Percentiles rank a stretch among this genome's conserved stretches.
Evolutionary conservation across 2,113 vertebrate genomes (phyloP).

Genomic region (Aegotheles bennettii): DNA sequence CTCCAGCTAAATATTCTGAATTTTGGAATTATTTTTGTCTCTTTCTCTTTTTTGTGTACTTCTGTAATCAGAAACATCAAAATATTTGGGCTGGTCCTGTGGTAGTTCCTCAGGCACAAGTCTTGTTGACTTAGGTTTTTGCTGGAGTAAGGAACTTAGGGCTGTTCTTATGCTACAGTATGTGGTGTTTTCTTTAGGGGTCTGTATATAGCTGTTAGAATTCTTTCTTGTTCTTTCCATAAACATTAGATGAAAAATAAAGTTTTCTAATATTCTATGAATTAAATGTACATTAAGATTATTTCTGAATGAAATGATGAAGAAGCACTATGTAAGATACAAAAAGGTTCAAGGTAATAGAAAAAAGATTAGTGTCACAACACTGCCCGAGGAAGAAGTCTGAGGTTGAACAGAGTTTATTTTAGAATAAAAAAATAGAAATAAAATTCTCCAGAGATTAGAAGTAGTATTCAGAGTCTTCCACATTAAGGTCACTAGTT

Average conservation of each 20-base stretch:
- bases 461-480: neutral
- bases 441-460: neutral
- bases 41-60: neutral
- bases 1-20: neutral
- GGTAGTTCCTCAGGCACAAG: neutral
- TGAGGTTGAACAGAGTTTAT: neutral
- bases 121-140: neutral
- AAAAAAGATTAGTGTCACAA: neutral
- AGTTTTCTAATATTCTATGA: neutral
- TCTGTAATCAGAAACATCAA: neutral
- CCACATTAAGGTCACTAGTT: conserved; percentile 35
- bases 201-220: neutral
- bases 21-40: neutral
- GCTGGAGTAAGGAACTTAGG: neutral
- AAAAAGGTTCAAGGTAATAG: neutral
- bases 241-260: neutral
- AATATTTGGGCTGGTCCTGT: neutral
- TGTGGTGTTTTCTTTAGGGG: neutral
- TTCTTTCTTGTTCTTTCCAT: neutral
- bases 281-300: neutral
- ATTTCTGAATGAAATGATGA: neutral
- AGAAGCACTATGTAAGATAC: neutral
- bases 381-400: neutral
- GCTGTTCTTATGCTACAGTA: neutral
- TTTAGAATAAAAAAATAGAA: conserved; percentile 20